phyloP scores from a whole-genome alignment of 2,797 vertebrate species.

The Catostomus latipinnis region DNA sequence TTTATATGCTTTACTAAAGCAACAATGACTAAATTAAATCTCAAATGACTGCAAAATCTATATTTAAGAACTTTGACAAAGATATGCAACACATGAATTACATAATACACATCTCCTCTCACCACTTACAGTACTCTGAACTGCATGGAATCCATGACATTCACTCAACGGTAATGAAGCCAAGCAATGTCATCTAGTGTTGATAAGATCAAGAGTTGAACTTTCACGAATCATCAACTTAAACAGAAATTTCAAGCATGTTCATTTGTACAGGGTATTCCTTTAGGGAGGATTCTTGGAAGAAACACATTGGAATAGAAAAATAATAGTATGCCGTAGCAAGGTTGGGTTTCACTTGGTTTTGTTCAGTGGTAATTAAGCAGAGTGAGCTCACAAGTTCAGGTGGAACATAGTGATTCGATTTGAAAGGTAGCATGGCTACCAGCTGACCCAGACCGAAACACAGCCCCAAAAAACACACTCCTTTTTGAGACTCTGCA shows the following conservation, averaged over 20 bases:
- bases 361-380: constrained; percentile 70
- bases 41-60: neutral
- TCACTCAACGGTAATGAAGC: constrained; percentile 46
- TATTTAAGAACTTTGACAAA: neutral
- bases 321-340: constrained; percentile 53
- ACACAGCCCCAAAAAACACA: constrained; percentile 54
- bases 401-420: constrained; percentile 60
- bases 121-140: constrained; percentile 65
- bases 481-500: constrained; percentile 57
- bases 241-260: constrained; percentile 57
- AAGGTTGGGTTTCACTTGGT: constrained; percentile 59
- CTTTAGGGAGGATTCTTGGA: constrained; percentile 28
- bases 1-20: neutral
- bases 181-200: constrained; percentile 67
- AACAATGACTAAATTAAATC: neutral
- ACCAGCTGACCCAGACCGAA: constrained; percentile 57
- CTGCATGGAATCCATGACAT: constrained; percentile 69
- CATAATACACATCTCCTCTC: neutral
- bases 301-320: constrained; percentile 70
- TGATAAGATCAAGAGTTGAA: constrained; percentile 53
- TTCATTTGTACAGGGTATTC: constrained; percentile 62
- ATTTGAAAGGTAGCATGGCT: constrained; percentile 62
- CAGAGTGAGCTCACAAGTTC: constrained; percentile 58
- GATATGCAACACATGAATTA: constrained; percentile 11
- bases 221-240: constrained; percentile 65